phyloP scores from a whole-genome alignment of 2,797 vertebrate species.

The Enteromius anoplus region DNA sequence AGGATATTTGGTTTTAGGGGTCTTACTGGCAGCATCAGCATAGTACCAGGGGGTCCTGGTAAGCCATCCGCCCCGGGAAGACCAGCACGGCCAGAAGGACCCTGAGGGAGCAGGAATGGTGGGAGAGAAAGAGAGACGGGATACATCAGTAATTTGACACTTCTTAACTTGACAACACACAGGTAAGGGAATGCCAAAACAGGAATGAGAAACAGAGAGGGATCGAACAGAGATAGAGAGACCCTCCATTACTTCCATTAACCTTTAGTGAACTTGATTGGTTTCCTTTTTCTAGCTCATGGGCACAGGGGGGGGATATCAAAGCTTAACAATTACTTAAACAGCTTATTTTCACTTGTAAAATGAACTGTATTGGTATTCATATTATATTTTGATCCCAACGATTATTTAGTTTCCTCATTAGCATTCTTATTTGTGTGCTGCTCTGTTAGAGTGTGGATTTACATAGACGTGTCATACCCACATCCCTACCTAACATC shows the following conservation, averaged over 20 bases:
- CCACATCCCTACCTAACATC: conserved; percentile 64
- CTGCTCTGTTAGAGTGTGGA: conserved; percentile 56
- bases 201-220: neutral
- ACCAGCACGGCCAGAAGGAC: conserved; percentile 90
- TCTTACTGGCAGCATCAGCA: conserved; percentile 97
- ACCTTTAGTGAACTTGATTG: conserved; percentile 1
- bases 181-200: conserved; percentile 21
- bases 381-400: neutral
- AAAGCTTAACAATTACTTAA: neutral
- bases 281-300: neutral
- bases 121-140: neutral
- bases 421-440: conserved; percentile 54
- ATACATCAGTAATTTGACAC: conserved; percentile 22
- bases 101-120: conserved; percentile 73
- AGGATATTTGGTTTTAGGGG: neutral
- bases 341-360: neutral
- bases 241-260: conserved; percentile 3
- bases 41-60: conserved; percentile 95
- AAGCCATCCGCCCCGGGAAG: conserved; percentile 94
- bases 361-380: neutral
- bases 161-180: conserved; percentile 20
- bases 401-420: conserved; percentile 2
- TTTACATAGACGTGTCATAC: conserved; percentile 51
- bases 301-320: neutral
- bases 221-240: neutral